Evolutionary conservation across 2,797 vertebrate species (phyloP).

Genomic region (Microctenopoma steveboyesi): DNA sequence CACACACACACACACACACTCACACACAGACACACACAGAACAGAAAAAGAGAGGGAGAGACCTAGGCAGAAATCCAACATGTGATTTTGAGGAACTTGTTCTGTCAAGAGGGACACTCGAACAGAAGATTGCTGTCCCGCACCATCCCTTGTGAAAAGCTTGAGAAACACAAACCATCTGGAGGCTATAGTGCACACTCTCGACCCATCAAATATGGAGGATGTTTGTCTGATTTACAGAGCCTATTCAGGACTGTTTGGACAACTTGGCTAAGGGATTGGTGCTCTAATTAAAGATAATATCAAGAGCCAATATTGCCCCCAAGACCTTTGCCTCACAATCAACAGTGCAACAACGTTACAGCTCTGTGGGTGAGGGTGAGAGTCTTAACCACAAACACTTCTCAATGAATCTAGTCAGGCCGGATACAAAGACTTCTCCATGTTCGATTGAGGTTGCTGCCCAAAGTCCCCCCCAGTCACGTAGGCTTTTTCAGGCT

Average conservation of each 20-base stretch:
- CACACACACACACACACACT: conserved; percentile 4
- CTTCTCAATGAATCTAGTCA: conserved; percentile 59
- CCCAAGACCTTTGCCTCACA: conserved; percentile 74
- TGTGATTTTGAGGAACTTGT: conserved; percentile 67
- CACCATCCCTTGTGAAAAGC: conserved; percentile 74
- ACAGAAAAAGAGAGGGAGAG: conserved; percentile 15
- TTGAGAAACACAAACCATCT: conserved; percentile 84
- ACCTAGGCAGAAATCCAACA: conserved; percentile 66
- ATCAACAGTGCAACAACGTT: conserved; percentile 79
- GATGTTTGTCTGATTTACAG: conserved; percentile 86
- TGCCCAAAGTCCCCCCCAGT: conserved; percentile 34
- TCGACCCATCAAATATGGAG: conserved; percentile 77
- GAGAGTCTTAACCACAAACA: conserved; percentile 50
- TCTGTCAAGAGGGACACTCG: conserved; percentile 71
- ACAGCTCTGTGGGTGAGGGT: conserved; percentile 56
- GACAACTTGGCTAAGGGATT: conserved; percentile 83
- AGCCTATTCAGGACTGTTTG: conserved; percentile 83
- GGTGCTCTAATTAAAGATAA: conserved; percentile 87
- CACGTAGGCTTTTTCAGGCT: conserved; percentile 54
- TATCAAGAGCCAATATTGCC: conserved; percentile 81
- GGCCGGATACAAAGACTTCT: conserved; percentile 54
- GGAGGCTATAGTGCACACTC: conserved; percentile 73
- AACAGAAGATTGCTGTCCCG: conserved; percentile 79
- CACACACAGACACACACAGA: conserved; percentile 7
- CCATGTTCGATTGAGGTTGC: conserved; percentile 46